These are phyloP conservation scores for Perodicticus potto DNA, from an alignment of 2,797 vertebrate genomes.

Conservation along the genomic window DNA sequence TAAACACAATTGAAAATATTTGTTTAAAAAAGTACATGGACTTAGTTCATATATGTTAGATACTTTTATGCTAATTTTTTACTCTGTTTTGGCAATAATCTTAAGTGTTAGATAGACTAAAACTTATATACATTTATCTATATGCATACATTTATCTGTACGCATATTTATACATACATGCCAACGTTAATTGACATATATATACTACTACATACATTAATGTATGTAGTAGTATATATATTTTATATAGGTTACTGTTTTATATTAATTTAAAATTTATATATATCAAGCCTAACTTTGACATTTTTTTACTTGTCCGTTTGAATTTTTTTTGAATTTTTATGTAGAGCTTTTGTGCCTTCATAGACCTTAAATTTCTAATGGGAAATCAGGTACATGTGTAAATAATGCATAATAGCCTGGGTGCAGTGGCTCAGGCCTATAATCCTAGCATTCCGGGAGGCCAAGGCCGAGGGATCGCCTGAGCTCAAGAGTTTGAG, in stretches of 20 bases:
- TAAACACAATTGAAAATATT: neutral
- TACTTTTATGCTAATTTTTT: neutral
- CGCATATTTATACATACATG: neutral
- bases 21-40: neutral
- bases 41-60: neutral
- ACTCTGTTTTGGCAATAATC: neutral
- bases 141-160: too few species aligned
- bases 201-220: too few species aligned
- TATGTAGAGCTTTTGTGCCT: neutral
- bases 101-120: conserved; percentile 1
- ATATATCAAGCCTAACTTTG: neutral
- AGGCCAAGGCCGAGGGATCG: too few species aligned
- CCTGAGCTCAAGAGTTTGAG: too few species aligned
- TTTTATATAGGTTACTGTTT: neutral
- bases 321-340: neutral
- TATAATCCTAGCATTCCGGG: too few species aligned
- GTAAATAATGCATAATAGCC: neutral
- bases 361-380: neutral
- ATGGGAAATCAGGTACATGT: neutral
- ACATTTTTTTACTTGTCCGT: neutral
- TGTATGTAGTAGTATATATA: neutral
- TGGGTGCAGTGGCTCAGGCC: too few species aligned
- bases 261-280: neutral
- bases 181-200: neutral
- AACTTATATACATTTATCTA: too few species aligned